Conservation (phyloP, 2,797 vertebrate species). For the Coccyzus lansbergi region DNA sequence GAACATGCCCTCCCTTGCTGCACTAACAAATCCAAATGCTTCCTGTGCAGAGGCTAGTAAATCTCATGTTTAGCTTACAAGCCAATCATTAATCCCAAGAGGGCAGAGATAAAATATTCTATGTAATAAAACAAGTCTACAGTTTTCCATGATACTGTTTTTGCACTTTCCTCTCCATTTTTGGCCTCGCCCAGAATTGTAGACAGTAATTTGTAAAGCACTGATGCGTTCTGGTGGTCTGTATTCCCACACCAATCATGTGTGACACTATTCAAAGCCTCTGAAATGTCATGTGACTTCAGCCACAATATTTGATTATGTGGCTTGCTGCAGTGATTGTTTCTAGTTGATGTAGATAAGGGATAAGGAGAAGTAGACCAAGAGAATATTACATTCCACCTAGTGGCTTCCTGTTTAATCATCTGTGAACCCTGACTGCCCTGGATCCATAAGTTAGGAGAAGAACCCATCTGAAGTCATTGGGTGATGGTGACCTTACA, state of each 20-base stretch:
- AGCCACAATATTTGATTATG: background rate
- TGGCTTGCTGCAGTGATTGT: background rate
- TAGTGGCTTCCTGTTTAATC: background rate
- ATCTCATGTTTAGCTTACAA: background rate
- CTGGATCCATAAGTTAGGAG: background rate
- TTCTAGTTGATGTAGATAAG: background rate
- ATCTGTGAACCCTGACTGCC: background rate
- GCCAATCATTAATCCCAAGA: background rate
- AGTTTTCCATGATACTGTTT: background rate
- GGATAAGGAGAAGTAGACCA: background rate
- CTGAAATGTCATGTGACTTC: background rate
- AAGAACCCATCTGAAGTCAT: background rate
- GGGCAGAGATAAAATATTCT: background rate
- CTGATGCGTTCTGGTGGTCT: background rate
- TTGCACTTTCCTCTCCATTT: background rate
- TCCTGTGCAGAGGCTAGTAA: background rate
- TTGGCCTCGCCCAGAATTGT: background rate
- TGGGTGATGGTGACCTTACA: accelerated
- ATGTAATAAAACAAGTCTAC: background rate
- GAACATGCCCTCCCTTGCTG: background rate
- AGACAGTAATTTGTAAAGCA: background rate
- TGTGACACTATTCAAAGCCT: background rate
- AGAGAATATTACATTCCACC: background rate
- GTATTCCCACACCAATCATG: background rate
- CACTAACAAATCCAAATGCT: background rate